phyloP scores from a whole-genome alignment of 1,140 invertebrate genomes.

The Philopotamus ludificatus region DNA sequence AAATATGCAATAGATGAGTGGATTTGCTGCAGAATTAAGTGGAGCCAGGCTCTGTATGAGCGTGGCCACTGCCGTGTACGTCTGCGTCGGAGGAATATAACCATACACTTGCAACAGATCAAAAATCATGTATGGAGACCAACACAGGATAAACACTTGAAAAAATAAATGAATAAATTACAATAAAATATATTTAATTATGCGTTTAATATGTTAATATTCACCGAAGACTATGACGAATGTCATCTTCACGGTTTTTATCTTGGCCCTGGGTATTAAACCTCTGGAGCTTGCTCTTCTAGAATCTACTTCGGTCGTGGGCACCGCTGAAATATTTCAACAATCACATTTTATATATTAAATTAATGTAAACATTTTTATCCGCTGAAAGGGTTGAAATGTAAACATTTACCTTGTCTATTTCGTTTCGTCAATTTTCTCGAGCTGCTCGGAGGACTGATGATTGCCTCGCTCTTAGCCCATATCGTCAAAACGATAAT shows the following conservation, averaged over 20 bases:
- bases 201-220: conserved; percentile 38
- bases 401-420: conserved; percentile 45
- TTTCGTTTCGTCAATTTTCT: conserved; percentile 49
- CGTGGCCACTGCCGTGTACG: conserved; percentile 79
- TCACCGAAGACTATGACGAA: conserved; percentile 92
- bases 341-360: too few relatives aligned
- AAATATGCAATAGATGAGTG: conserved; percentile 93
- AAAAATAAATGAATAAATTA: conserved; percentile 43
- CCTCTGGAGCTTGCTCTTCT: conserved; percentile 76
- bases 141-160: conserved; percentile 92
- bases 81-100: conserved; percentile 76
- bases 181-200: background rate
- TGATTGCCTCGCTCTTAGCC: conserved; percentile 71
- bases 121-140: conserved; percentile 94
- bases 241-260: conserved; percentile 97
- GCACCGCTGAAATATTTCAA: conserved; percentile 47
- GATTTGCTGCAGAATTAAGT: conserved; percentile 92
- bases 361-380: too few relatives aligned
- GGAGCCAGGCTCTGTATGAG: conserved; percentile 92
- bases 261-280: conserved; percentile 90
- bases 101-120: conserved; percentile 90
- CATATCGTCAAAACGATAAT: conserved; percentile 92
- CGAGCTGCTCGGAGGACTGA: conserved; percentile 56
- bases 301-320: conserved; percentile 62
- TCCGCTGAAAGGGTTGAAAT: too few relatives aligned